phyloP scores from a whole-genome alignment of 2,113 vertebrate genomes.

The Telmatochromis sp. region DNA sequence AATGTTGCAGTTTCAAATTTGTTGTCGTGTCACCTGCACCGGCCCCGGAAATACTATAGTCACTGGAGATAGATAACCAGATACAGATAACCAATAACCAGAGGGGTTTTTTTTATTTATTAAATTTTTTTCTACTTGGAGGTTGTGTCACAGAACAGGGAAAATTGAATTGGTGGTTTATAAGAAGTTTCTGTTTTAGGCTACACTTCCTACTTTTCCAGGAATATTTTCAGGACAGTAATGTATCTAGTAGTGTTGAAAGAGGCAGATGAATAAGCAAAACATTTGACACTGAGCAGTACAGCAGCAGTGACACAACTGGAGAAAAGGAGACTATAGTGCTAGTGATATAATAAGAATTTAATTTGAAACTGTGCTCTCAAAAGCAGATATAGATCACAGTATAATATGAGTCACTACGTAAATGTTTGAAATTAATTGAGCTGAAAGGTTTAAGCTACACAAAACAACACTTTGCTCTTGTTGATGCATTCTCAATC shows the following conservation, averaged over 20 bases:
- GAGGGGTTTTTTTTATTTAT: background rate
- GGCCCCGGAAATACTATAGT: background rate
- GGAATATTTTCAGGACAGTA: background rate
- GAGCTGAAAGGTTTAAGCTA: background rate
- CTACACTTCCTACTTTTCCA: background rate
- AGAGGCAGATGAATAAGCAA: background rate
- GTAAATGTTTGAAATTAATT: background rate
- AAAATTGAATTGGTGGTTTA: background rate
- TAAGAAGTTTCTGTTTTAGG: background rate
- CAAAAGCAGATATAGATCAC: background rate
- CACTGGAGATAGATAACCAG: background rate
- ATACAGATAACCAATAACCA: background rate
- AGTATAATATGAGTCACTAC: background rate
- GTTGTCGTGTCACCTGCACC: background rate
- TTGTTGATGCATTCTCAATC: background rate
- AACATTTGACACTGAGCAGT: background rate
- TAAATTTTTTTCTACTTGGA: background rate
- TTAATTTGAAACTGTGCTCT: background rate
- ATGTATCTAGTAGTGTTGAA: background rate
- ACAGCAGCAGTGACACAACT: background rate
- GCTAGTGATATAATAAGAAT: background rate
- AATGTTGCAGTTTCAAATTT: background rate
- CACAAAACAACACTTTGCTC: background rate
- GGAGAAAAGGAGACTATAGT: background rate
- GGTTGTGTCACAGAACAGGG: background rate